These are phyloP conservation scores for Sebastes umbrosus DNA, from an alignment of 2,797 vertebrate species.

Conservation along the genomic window DNA sequence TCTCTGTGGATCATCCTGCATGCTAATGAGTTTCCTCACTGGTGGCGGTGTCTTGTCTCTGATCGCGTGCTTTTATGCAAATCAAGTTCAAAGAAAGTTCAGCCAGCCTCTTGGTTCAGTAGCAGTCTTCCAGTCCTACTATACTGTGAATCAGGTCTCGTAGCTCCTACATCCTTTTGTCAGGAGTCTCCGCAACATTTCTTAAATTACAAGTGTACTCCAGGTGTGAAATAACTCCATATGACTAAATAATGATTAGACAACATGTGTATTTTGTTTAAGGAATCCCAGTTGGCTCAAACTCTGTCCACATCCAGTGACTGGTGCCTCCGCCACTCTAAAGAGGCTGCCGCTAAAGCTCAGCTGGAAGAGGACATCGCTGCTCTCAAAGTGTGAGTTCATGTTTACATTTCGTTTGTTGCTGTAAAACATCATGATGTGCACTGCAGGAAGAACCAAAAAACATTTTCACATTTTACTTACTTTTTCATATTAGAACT, in stretches of 20 bases:
- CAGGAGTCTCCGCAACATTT: not conserved
- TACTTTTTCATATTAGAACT: not conserved
- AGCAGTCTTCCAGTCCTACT: not conserved
- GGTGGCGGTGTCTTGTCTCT: not conserved
- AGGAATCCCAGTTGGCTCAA: slow-evolving; percentile 87
- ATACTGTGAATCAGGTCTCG: not conserved
- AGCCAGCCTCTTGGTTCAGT: not conserved
- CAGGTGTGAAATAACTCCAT: not conserved
- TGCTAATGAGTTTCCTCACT: slow-evolving; percentile 1
- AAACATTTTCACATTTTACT: not conserved
- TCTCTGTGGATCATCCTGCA: not conserved
- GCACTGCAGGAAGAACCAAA: not conserved
- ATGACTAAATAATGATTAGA: not conserved
- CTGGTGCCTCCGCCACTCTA: slow-evolving; percentile 84
- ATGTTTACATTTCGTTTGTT: not conserved
- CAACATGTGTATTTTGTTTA: slow-evolving; percentile 3
- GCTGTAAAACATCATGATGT: not conserved
- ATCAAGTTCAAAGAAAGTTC: not conserved
- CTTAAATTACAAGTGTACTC: not conserved
- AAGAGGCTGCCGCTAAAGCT: slow-evolving; percentile 83
- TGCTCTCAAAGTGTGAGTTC: slow-evolving; percentile 83
- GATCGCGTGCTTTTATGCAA: slow-evolving; percentile 16
- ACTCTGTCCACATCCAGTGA: slow-evolving; percentile 83
- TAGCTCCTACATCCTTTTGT: not conserved
- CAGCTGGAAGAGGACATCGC: slow-evolving; percentile 85